Conservation (phyloP, 1,140 invertebrate genomes). For the Drosophila triauraria region DNA sequence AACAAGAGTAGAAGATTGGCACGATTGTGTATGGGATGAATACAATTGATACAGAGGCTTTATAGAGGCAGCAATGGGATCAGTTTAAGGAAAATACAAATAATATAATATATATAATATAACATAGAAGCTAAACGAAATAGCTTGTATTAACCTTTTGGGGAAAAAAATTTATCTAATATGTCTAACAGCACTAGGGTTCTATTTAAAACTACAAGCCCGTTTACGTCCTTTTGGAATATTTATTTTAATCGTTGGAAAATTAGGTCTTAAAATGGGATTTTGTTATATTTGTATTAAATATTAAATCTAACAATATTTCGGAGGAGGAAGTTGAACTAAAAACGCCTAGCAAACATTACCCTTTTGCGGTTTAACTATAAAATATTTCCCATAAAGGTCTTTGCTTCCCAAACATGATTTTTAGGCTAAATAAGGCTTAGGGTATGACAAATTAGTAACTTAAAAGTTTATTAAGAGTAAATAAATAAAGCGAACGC, state of each 20-base stretch:
- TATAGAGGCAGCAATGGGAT: neutral
- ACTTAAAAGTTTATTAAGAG: too few species aligned
- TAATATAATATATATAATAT: neutral
- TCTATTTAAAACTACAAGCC: neutral
- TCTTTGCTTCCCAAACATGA: too few species aligned
- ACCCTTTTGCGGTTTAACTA: too few species aligned
- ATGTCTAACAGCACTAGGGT: neutral
- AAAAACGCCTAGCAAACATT: neutral
- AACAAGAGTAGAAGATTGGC: constrained; percentile 28
- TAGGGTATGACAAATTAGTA: too few species aligned
- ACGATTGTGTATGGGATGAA: neutral
- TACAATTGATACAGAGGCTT: neutral
- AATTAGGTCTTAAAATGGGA: too few species aligned
- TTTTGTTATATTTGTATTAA: neutral
- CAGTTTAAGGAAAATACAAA: neutral
- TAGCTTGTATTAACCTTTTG: neutral
- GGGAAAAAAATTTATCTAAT: too few species aligned
- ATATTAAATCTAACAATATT: too few species aligned
- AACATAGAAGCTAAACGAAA: too few species aligned
- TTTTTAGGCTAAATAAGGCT: neutral
- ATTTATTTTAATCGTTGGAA: neutral
- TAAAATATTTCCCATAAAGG: neutral
- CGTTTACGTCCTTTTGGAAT: neutral
- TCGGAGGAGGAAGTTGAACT: too few species aligned
- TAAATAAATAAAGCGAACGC: neutral